Evolutionary conservation across 1,140 invertebrate species (phyloP), one percentile per base, ranked within the genome.

Genomic region (Amyelois transitella): DNA sequence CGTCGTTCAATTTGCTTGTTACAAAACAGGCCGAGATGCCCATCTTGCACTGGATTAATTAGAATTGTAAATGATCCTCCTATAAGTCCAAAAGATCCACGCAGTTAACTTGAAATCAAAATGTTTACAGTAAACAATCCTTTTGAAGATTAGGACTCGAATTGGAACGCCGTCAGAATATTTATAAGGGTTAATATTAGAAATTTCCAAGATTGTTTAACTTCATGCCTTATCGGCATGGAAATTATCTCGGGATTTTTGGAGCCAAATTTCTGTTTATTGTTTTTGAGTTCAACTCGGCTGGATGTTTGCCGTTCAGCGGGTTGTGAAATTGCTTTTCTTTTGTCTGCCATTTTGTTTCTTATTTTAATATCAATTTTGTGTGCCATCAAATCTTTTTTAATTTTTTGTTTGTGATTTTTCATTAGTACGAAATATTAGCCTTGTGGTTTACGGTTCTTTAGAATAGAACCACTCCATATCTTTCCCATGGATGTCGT

Each of bases 91-190:
- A 55, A 45, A 62, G 66, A 78, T 73, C 76, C 72, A 60, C 60
- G 72, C 71, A 80, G 72, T 86, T 86, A 77, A 77, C 74, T 86
- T 76, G 62, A 64, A 78, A 81, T 83, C 78, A 77, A 65, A 77
- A 77, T 86, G 70, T 86, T 83, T 83, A 77, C 72, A 62, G 76
- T 71, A 85, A 85, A 85, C 81, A 85, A 85, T 80, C 78, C 81
- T 80, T 80, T 78, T 78, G 75, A 74, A 82, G 81, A 83, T 85
- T 85, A 85, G 72, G 68, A 74, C n/a, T 60, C 67, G 73, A 77
- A 85, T 79, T 68, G 77, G 67, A 77, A 79, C 76, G 65, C 55
- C 49, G 52, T 47, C 50, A 61, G 77, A 85, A 85, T 84, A 81
- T 81, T 81, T 79, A 81, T 82, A 74, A 76, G 71, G 69, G 67